Percentiles rank a stretch among this genome's conserved stretches.
Evolutionary conservation across 2,113 vertebrate genomes (phyloP).

Genomic region (Dasyornis broadbenti): DNA sequence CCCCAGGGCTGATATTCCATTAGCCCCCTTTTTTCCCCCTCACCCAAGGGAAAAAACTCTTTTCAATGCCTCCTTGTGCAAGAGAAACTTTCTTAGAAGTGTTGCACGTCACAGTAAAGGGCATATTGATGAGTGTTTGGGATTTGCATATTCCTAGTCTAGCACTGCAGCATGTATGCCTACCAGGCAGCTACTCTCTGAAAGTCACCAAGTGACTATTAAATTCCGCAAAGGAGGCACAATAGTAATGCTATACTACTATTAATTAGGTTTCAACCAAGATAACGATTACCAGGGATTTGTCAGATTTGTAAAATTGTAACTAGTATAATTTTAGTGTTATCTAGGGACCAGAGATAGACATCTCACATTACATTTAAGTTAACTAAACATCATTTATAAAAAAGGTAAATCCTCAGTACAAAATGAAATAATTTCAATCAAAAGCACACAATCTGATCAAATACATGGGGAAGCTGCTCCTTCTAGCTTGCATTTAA

Average conservation of each 20-base stretch:
- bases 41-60: not conserved
- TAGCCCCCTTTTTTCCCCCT: not conserved
- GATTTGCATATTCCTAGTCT: not conserved
- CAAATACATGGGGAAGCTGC: not conserved
- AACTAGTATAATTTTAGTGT: constrained; percentile 33
- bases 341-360: not conserved
- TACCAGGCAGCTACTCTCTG: not conserved
- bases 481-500: not conserved
- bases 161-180: not conserved
- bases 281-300: constrained; percentile 10
- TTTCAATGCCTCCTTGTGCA: not conserved
- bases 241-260: not conserved
- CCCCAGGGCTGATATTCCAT: not conserved
- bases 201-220: constrained; percentile 8
- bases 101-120: rapidly evolving
- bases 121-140: not conserved
- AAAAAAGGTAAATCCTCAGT: not conserved
- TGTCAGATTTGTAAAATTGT: constrained; percentile 18
- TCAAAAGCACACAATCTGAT: not conserved
- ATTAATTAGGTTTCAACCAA: constrained; percentile 48
- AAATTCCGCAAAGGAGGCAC: not conserved
- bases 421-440: constrained; percentile 7
- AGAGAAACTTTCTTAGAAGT: not conserved
- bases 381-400: constrained; percentile 45
- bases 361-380: not conserved